Percentiles rank a stretch among this genome's conserved stretches.
These are phyloP conservation scores for Salarias fasciatus DNA, from an alignment of 2,797 vertebrate species.

Conservation along the genomic window DNA sequence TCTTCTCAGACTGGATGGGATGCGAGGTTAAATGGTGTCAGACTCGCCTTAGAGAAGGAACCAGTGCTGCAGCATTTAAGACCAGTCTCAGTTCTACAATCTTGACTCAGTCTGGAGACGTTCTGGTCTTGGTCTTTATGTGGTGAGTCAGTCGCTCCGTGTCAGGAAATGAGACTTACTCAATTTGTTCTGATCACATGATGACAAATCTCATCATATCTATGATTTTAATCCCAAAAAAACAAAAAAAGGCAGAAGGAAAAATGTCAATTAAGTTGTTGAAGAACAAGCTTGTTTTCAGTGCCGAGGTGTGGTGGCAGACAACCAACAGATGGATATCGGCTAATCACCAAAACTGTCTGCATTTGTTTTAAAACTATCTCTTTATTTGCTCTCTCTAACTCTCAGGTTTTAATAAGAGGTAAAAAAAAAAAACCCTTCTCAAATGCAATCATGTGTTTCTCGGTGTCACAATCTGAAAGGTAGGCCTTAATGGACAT, in stretches of 20 bases:
- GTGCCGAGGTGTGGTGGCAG: slow-evolving; percentile 14
- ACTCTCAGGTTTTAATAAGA: no score
- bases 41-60: no score
- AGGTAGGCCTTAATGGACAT: slow-evolving; percentile 23
- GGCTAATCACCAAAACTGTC: slow-evolving; percentile 34
- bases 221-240: slow-evolving; percentile 9
- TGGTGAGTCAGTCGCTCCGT: no score
- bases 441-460: slow-evolving; percentile 3
- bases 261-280: slow-evolving; percentile 23
- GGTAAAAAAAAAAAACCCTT: no score
- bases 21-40: no score
- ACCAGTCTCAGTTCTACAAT: no score
- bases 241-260: not conserved
- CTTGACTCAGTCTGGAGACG: no score
- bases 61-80: no score
- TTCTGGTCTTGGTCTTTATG: no score
- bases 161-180: no score
- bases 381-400: no score
- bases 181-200: not conserved
- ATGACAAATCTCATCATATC: slow-evolving; percentile 27
- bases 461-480: slow-evolving; percentile 37
- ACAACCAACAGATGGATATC: slow-evolving; percentile 45
- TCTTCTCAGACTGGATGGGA: no score
- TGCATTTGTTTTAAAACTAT: not conserved
- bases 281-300: slow-evolving; percentile 37